phyloP scores from a whole-genome alignment of 2,113 vertebrate species.

The Madoqua kirkii region DNA sequence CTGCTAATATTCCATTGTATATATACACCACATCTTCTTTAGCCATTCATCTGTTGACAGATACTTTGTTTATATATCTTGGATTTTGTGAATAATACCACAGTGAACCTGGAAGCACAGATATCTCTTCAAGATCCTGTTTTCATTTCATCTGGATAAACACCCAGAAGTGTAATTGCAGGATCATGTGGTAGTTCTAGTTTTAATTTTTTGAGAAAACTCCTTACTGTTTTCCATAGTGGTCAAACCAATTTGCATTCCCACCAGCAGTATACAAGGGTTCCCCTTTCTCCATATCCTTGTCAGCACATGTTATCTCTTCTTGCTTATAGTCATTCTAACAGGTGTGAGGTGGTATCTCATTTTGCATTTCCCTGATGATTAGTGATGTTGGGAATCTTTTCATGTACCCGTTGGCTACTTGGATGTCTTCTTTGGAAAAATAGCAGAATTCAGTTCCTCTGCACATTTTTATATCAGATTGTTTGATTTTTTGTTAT shows the following conservation, averaged over 20 bases:
- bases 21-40: not conserved
- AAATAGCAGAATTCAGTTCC: not conserved
- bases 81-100: not conserved
- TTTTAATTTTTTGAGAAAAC: not conserved
- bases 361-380: not conserved
- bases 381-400: not conserved
- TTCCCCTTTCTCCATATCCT: not conserved
- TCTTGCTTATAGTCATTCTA: not conserved
- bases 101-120: not conserved
- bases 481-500: not conserved
- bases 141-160: not conserved
- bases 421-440: not conserved
- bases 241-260: not conserved
- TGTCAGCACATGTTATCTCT: not conserved
- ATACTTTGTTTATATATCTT: not conserved
- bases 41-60: not conserved
- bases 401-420: not conserved
- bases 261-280: not conserved
- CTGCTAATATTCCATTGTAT: not conserved
- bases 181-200: not conserved
- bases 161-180: not conserved
- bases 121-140: not conserved
- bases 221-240: not conserved
- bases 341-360: not conserved
- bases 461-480: not conserved